Percentiles rank a stretch among this genome's conserved stretches.
Evolutionary conservation across 2,888 invertebrate species (phyloP).

Genomic region (Drosophila austrosaltans): DNA sequence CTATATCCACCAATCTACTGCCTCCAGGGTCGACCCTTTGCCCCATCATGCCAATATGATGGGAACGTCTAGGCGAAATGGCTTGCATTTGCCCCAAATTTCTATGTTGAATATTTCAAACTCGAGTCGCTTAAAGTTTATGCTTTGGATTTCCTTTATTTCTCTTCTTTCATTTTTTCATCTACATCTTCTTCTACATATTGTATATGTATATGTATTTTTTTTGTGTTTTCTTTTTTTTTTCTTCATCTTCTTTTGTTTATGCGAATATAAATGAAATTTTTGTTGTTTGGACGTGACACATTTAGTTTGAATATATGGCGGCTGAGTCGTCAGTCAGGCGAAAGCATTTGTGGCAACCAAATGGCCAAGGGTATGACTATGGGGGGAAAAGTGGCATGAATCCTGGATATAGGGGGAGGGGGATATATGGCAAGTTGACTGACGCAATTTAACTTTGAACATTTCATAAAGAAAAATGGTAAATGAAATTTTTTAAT

Average conservation of each 20-base stretch:
- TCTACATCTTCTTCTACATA: slow-evolving; percentile 20
- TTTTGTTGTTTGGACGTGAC: slow-evolving; percentile 79
- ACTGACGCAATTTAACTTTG: slow-evolving; percentile 46
- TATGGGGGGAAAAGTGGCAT: neutral
- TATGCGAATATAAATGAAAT: slow-evolving; percentile 79
- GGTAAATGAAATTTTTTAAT: too few relatives aligned
- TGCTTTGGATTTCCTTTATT: slow-evolving; percentile 26
- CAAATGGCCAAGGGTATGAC: neutral
- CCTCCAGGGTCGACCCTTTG: slow-evolving; percentile 13
- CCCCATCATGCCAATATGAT: neutral
- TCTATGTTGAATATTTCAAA: slow-evolving; percentile 70
- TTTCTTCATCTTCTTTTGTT: slow-evolving; percentile 32
- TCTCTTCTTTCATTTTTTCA: slow-evolving; percentile 1
- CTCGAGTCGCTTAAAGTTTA: slow-evolving; percentile 43
- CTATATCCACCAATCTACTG: too few relatives aligned
- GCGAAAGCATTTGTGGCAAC: slow-evolving; percentile 47
- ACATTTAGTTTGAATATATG: slow-evolving; percentile 79
- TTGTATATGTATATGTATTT: slow-evolving; percentile 16
- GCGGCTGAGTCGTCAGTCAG: slow-evolving; percentile 68
- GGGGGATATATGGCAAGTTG: neutral
- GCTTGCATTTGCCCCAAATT: slow-evolving; percentile 64
- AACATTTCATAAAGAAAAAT: slow-evolving; percentile 20
- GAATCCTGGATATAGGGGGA: neutral
- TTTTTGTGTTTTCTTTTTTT: neutral
- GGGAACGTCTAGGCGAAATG: neutral